Base-by-base conservation (phyloP, 2,113 vertebrate genomes). In the Romanogobio albipinnatus region DNA sequence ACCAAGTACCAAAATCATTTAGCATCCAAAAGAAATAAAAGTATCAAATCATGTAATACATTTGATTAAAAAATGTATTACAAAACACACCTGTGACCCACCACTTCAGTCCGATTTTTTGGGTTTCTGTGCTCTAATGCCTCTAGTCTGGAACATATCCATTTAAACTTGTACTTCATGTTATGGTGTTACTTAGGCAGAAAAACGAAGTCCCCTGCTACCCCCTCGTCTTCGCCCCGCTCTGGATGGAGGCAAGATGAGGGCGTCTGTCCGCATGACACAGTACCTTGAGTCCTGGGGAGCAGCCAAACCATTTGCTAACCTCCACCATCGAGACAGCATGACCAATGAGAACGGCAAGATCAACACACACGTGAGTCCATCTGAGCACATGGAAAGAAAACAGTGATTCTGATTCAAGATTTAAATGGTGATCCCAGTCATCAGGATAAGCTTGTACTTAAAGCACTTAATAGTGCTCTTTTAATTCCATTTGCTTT, bases 281-380 rank as follows among this genome's bases (percentile, higher is more conserved):
- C 96, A 98, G 13, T 99, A 99, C 89, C 92, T 99, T 93, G 98
- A 99, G 90, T 99, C 98, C 9, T 99, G 98, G 98, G 98, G 98
- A n/a, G 98, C 98, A 0, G 98, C 97, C 87, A 99, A 99, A 89
- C 98, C 98, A 0, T 99, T 99, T 13, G 98, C 98, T 75, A 97
- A 99, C 89, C 93, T 99, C 71, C 97, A 99, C 85, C 98, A 99
- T 86, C 93, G 97, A 73, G 98, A 98, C 92, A 99, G 97, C 94
- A 98, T 99, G 97, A 98, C 96, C 88, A 97, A 97, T 0, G 97
- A 99, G 93, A 99, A 98, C 0, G 97, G 96, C 93, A 98, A 96
- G 93, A 98, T 99, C 94, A 98, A 97, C 93, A 99, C 98, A 82
- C 96, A 93, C 47, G 98, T 99, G 90, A 90, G 96, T 85, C 13